Evolutionary conservation across 2,888 invertebrate genomes (phyloP), one percentile per base, ranked within the genome.

Genomic region (Agrilus biguttatus): DNA sequence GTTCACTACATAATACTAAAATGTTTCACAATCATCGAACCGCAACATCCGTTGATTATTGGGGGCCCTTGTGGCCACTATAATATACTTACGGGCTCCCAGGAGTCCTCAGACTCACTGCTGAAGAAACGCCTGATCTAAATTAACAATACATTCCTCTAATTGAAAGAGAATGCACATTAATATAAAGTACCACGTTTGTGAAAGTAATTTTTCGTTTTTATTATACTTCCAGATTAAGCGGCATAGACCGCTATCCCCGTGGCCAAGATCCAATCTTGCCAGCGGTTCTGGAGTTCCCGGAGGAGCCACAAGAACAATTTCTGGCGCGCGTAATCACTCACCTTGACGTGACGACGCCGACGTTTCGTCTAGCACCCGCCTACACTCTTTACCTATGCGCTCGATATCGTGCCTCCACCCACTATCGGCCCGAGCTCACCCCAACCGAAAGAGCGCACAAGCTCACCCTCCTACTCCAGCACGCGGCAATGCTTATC

Each of bases 331-430:
- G 88, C 36, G 84, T 93, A 49, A 82, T 95, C 59, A 78, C 85
- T 33, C 83, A 92, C 52, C 75, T 92, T 51, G 92, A 91, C 64
- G 89, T 90, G 12, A 83, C 83, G 60, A 80, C 82, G 45, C 86
- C 86, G 10, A 87, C 89, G 53, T 97, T 97, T 71, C 92, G 93
- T 62, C 74, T 98, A 48, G 90, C 97, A 1, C 97, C 97, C 0
- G 95, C 96, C 21, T 98, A 97, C 69, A 87, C 93, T 2, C 75
- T 98, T 19, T 98, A 98, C 67, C 74, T 98, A 60, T 90, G 92
- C 53, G 88, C 92, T 47, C 77, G 85, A 61, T 95, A 93, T 61
- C 79, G 93, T 42, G 90, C 96, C 36, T 91, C 92, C 21, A 91
- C 91, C 1, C 91, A 91, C 63, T 93, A 92, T 69, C 78, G 91